Evolutionary conservation across 2,113 vertebrate genomes (phyloP).

Genomic region (Larimichthys polyactis): DNA sequence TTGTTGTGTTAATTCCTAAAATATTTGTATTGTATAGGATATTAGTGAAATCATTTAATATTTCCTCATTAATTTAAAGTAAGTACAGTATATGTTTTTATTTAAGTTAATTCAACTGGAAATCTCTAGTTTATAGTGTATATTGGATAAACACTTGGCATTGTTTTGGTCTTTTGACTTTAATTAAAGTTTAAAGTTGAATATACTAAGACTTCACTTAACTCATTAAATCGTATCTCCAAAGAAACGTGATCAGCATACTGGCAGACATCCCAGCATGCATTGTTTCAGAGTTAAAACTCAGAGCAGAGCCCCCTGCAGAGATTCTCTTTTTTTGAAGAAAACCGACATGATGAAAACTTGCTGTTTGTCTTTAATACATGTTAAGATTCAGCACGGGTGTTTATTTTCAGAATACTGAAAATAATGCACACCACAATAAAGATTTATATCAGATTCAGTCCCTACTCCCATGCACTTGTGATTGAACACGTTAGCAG

Average conservation of each 20-base stretch:
- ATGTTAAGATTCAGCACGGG: background rate
- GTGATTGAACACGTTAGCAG: background rate
- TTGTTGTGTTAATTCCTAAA: background rate
- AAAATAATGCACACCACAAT: too few species aligned
- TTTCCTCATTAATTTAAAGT: too few species aligned
- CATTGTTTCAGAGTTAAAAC: background rate
- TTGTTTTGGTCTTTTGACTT: background rate
- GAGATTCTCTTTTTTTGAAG: background rate
- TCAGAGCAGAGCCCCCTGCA: background rate
- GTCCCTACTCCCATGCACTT: background rate
- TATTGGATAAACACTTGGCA: background rate
- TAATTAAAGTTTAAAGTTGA: background rate
- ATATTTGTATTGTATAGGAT: too few species aligned
- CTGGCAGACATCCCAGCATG: conserved; percentile 1
- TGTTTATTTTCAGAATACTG: background rate
- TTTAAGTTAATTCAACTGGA: too few species aligned
- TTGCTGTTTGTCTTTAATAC: background rate
- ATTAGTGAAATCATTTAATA: too few species aligned
- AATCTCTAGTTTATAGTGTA: too few species aligned
- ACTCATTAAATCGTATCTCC: background rate
- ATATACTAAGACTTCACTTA: background rate
- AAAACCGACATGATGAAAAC: background rate
- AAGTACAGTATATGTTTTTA: too few species aligned
- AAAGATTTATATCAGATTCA: background rate
- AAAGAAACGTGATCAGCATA: background rate